Evolutionary conservation across 2,797 vertebrate genomes (phyloP), one percentile per base, ranked within the genome.

Genomic region (Megalops cyprinoides): DNA sequence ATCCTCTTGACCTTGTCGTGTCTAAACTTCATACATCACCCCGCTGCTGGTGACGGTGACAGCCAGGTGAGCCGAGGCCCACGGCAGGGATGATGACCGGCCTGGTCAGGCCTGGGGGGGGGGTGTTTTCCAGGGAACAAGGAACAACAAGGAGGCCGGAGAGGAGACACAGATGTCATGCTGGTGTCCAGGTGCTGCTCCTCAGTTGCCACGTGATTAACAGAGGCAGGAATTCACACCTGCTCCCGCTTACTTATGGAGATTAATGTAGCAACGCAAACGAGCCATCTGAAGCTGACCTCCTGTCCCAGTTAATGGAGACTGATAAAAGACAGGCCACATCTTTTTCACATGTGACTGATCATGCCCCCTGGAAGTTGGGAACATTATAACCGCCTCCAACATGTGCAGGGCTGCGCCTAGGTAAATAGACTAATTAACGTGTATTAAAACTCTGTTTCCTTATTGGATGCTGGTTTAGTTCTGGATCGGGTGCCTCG

Each of bases 311-410:
- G 91, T 89, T 94, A 94, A 94, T 94, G 92, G 91, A 85, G 86
- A 92, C 92, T 94, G 93, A 94, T 94, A 94, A 93, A 94, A 94
- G 93, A 94, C 94, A 93, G 92, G 90, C 91, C 92, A 89, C 92
- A 89, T 94, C 90, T 92, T 91, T 90, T 86, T 81, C 87, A 85
- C 83, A 85, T 83, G 86, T 83, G 85, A 79, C 84, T 79, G 85
- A 91, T 85, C 81, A 84, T 81, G 85, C 90, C 85, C 85, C 85
- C 85, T 48, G 82, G 85, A 89, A 60, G 90, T 90, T 90, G 90
- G 85, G 86, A 84, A 87, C 83, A 67, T 87, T 88, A 82, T 81
- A 90, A 88, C 86, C 87, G 87, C 82, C 89, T 89, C 87, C 87
- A 37, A 37, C 62, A 89, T 87, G 86, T 90, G 90, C 56, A 4